Percentiles rank a stretch among this genome's conserved stretches.
phyloP scores from a whole-genome alignment of 2,113 vertebrate species.

The Aphelocoma coerulescens region DNA sequence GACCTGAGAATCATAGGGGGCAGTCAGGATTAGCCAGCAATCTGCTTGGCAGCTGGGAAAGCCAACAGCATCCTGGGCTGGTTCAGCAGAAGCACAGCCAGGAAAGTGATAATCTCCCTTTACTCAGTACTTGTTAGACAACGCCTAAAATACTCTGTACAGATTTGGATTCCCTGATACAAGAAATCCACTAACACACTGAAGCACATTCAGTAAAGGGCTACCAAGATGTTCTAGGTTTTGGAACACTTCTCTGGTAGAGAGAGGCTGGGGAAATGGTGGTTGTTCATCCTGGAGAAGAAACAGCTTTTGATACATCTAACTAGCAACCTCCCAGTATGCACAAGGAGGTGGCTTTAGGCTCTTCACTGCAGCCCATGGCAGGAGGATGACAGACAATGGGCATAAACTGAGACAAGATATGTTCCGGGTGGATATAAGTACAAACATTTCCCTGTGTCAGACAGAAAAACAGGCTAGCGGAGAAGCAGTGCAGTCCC shows the following conservation, averaged over 20 bases:
- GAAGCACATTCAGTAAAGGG: neutral
- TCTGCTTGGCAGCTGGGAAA: neutral
- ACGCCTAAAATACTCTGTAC: neutral
- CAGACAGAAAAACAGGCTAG: neutral
- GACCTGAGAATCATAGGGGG: neutral
- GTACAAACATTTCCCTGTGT: neutral
- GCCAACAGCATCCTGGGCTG: neutral
- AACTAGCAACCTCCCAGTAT: neutral
- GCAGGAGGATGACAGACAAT: neutral
- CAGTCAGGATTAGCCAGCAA: neutral
- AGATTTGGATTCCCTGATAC: neutral
- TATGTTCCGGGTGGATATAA: neutral
- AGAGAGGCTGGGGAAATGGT: neutral
- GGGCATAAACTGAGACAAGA: neutral
- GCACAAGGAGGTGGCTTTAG: neutral
- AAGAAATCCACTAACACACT: neutral
- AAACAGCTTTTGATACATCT: neutral
- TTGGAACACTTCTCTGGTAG: neutral
- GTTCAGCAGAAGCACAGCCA: neutral
- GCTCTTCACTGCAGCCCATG: accelerated
- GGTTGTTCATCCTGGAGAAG: neutral
- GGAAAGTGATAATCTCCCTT: neutral
- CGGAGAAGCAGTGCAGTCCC: neutral
- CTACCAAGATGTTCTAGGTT: neutral
- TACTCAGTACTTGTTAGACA: neutral